Conservation (phyloP, 1,140 invertebrate genomes). For the Homalodisca vitripennis region DNA sequence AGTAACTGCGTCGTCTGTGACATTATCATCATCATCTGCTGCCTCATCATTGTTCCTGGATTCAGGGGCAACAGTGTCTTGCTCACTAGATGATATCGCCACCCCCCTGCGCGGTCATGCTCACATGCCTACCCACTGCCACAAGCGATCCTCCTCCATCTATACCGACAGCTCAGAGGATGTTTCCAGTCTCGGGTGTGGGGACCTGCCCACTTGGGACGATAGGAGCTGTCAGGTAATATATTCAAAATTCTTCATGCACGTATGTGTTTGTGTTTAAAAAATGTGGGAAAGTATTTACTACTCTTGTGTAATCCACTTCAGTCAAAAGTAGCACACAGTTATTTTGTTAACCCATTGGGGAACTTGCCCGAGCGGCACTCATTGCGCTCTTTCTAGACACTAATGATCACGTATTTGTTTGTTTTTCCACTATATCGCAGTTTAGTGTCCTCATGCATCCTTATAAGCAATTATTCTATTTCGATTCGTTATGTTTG, state of each 20-base stretch:
- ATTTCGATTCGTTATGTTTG: no score
- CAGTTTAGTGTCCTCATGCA: no score
- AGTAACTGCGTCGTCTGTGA: slow-evolving; percentile 48
- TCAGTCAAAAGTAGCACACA: no score
- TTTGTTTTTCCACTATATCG: no score
- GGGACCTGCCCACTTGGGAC: slow-evolving; percentile 67
- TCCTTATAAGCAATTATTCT: no score
- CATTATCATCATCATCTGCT: slow-evolving; percentile 56
- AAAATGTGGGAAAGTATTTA: no score
- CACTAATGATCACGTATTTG: no score
- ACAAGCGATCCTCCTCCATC: slow-evolving; percentile 67
- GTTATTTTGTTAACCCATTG: no score
- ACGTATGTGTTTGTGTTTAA: background rate
- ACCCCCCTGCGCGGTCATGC: slow-evolving; percentile 31
- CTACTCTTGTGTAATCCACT: no score
- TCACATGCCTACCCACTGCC: background rate
- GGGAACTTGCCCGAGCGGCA: no score
- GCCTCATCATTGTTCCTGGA: slow-evolving; percentile 58
- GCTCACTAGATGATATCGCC: slow-evolving; percentile 37
- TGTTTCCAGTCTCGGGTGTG: slow-evolving; percentile 73
- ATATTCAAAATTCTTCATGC: background rate
- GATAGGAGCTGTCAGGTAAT: slow-evolving; percentile 49
- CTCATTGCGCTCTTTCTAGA: no score
- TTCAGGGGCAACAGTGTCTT: slow-evolving; percentile 34
- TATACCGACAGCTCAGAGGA: slow-evolving; percentile 86